Evolutionary conservation across 2,113 vertebrate genomes (phyloP).

Genomic region (Edolisoma coerulescens): DNA sequence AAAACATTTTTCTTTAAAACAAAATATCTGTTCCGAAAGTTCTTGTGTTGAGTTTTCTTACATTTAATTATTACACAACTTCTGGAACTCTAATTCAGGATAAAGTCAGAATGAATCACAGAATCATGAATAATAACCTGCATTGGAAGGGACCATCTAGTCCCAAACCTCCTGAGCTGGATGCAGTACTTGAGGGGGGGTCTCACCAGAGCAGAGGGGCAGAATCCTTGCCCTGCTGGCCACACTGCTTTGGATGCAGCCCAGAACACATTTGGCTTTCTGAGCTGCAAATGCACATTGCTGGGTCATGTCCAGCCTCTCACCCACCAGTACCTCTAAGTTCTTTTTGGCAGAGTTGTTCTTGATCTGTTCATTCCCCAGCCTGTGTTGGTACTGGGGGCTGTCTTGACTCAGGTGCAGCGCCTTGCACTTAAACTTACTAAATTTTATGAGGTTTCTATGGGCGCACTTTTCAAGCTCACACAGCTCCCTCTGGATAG

Average conservation of each 20-base stretch:
- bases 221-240: neutral
- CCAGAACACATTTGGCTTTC: neutral
- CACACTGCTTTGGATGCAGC: neutral
- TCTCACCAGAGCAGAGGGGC: neutral
- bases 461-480: neutral
- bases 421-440: neutral
- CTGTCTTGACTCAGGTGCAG: neutral
- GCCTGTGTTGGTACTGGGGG: too few relatives aligned
- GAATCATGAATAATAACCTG: neutral
- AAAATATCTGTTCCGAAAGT: neutral
- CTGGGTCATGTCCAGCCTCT: neutral
- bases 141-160: neutral
- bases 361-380: neutral
- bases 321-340: fast-evolving
- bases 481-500: neutral
- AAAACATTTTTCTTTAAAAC: neutral
- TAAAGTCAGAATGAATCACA: neutral
- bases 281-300: neutral
- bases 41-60: neutral
- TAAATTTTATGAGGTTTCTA: neutral
- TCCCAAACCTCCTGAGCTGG: neutral
- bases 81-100: neutral
- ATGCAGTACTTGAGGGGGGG: neutral
- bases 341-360: fast-evolving
- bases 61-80: neutral